A percentile compares a stretch with the other conserved stretches of the same genome.
Conservation (phyloP, 2,888 invertebrate species). For the Andrena dorsata region DNA sequence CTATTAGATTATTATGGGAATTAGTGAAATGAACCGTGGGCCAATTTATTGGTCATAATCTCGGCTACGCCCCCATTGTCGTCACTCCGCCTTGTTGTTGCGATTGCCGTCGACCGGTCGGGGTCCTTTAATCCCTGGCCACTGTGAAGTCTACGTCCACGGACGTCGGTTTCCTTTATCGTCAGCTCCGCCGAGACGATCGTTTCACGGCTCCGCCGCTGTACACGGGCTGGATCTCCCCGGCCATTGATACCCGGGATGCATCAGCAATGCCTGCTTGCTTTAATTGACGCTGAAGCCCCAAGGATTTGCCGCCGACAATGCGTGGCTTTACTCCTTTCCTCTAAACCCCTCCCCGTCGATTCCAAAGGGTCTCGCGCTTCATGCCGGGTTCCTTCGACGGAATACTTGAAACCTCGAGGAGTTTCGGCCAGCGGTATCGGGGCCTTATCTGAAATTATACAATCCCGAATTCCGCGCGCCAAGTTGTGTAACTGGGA, state of each 20-base stretch:
- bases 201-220: conserved; percentile 32
- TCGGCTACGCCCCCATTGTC: conserved; percentile 77
- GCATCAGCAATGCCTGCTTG: conserved; percentile 69
- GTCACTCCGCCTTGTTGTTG: conserved; percentile 70
- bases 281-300: conserved; percentile 81
- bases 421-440: not conserved
- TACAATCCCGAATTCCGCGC: not conserved
- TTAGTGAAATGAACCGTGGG: conserved; percentile 84
- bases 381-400: not conserved
- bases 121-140: conserved; percentile 79
- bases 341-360: conserved; percentile 27
- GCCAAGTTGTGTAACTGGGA: not conserved
- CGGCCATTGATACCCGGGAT: conserved; percentile 68
- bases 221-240: conserved; percentile 54
- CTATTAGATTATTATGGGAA: conserved; percentile 85
- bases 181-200: conserved; percentile 70
- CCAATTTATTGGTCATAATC: conserved; percentile 85
- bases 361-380: conserved; percentile 30
- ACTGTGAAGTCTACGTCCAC: conserved; percentile 69
- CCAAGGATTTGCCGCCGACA: conserved; percentile 56
- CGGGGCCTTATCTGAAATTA: not conserved
- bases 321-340: conserved; percentile 69
- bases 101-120: conserved; percentile 73
- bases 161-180: conserved; percentile 79
- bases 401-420: not conserved